Conservation (phyloP, 2,888 invertebrate species). For the Galeruca laticollis region DNA sequence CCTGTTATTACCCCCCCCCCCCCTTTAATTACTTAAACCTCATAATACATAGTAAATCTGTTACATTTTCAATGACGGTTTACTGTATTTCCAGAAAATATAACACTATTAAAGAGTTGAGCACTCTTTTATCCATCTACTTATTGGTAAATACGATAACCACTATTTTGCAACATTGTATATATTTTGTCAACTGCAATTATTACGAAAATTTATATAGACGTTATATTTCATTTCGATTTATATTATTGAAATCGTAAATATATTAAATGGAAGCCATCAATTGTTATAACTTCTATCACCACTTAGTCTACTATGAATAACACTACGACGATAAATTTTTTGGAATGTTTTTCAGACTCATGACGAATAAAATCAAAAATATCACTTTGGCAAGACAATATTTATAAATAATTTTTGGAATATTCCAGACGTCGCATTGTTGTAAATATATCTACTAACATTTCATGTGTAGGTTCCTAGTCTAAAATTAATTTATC, state of each 20-base stretch:
- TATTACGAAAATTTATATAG: background rate
- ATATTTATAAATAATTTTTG: slow-evolving; percentile 13
- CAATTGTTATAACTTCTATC: background rate
- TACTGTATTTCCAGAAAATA: no score
- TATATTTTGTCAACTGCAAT: background rate
- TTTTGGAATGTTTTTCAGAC: background rate
- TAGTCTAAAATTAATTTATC: background rate
- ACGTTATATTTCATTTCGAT: background rate
- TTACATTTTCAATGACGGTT: no score
- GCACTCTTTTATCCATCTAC: no score
- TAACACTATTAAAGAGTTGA: no score
- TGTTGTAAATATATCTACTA: background rate
- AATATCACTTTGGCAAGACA: background rate
- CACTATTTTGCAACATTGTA: background rate
- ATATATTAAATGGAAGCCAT: background rate
- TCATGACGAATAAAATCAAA: slow-evolving; percentile 5
- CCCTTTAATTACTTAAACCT: no score
- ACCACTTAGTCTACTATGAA: background rate
- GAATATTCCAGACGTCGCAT: slow-evolving; percentile 13
- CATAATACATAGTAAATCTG: no score
- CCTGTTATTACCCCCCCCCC: no score
- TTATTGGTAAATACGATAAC: no score
- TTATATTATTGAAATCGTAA: no score
- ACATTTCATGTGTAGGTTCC: background rate
- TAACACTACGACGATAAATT: background rate